phyloP scores from a whole-genome alignment of 2,113 vertebrate genomes.

The Xiphias gladius region DNA sequence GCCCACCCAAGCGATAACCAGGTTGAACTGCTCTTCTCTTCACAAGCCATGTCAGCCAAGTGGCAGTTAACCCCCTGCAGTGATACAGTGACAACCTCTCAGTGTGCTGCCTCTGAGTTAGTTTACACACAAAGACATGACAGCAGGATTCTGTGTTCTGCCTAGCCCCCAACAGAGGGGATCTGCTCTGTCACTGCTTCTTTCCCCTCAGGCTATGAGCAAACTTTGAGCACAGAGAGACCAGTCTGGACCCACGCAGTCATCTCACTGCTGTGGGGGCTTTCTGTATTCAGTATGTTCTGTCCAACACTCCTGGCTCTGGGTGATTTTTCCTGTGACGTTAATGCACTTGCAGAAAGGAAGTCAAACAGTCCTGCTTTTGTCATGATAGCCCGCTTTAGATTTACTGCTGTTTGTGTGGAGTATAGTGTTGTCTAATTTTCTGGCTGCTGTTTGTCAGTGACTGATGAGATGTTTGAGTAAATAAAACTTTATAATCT shows the following conservation, averaged over 20 bases:
- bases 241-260: constrained; percentile 53
- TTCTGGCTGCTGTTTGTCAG: constrained; percentile 20
- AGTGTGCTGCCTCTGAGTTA: constrained; percentile 72
- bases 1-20: constrained; percentile 66
- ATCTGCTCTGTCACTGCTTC: constrained; percentile 48
- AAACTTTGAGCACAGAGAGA: constrained; percentile 15
- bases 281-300: constrained; percentile 43
- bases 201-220: constrained; percentile 43
- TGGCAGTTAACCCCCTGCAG: constrained; percentile 59
- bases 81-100: constrained; percentile 67
- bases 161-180: constrained; percentile 37
- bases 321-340: constrained; percentile 71
- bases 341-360: constrained; percentile 60
- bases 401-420: constrained; percentile 40
- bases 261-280: constrained; percentile 8
- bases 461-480: constrained; percentile 28
- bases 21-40: constrained; percentile 8
- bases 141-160: constrained; percentile 62
- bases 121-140: constrained; percentile 81
- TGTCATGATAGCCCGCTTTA: constrained; percentile 21
- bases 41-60: constrained; percentile 39
- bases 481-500: neutral
- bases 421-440: neutral
- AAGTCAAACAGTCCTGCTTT: constrained; percentile 60
- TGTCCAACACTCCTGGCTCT: constrained; percentile 16